Evolutionary conservation across 1,140 invertebrate species (phyloP).

Genomic region (Drosophila ercepeae): DNA sequence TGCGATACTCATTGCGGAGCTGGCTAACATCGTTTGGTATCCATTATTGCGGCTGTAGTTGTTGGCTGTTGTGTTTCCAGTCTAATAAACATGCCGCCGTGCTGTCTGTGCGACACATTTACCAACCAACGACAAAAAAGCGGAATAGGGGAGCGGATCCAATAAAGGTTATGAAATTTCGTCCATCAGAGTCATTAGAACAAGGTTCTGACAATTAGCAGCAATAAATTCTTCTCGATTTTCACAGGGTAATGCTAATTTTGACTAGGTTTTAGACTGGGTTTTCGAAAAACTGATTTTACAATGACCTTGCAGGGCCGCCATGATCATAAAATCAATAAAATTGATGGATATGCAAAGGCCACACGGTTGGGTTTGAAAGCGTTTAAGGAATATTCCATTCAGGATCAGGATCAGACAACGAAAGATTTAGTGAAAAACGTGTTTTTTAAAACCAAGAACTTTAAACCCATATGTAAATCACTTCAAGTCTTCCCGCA

Average conservation of each 20-base stretch:
- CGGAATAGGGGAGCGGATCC: not conserved
- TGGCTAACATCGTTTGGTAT: constrained; percentile 48
- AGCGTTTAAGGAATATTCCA: too few species aligned
- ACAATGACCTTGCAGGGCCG: not conserved
- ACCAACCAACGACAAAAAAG: constrained; percentile 13
- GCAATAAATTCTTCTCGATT: not conserved
- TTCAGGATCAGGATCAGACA: too few species aligned
- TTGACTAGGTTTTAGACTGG: not conserved
- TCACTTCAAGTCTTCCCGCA: constrained; percentile 8
- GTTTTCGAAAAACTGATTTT: not conserved
- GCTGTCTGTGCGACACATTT: constrained; percentile 62
- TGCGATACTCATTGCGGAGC: constrained; percentile 28
- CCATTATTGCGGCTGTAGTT: constrained; percentile 19
- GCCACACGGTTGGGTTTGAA: too few species aligned
- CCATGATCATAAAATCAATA: not conserved
- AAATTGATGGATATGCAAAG: not conserved
- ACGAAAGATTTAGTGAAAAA: too few species aligned
- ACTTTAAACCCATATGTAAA: constrained; percentile 18
- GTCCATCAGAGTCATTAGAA: not conserved
- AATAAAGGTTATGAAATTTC: constrained; percentile 44
- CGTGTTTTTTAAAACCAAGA: not conserved
- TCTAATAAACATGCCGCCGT: constrained; percentile 68
- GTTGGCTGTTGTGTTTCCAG: constrained; percentile 37
- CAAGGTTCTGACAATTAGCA: constrained; percentile 26
- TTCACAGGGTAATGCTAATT: constrained; percentile 23